A percentile compares a stretch with the other conserved stretches of the same genome.
phyloP scores from a whole-genome alignment of 2,113 vertebrate species.

The Brachyhypopomus occidentalis region DNA sequence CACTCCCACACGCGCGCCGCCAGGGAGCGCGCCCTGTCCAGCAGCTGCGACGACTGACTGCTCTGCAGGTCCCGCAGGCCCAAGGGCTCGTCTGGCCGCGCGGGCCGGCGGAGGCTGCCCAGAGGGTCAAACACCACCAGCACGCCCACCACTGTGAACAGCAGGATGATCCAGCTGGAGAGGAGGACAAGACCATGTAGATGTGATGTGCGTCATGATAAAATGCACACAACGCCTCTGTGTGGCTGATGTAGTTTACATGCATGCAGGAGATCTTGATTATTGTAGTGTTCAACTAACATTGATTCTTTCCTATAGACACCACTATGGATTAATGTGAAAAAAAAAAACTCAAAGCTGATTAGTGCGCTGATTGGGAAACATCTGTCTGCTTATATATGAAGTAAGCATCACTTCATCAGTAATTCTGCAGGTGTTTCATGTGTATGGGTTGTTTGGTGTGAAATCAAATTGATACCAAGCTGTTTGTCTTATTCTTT shows the following conservation, averaged over 20 bases:
- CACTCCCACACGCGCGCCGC: constrained; percentile 91
- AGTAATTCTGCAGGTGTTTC: neutral
- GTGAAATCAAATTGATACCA: neutral
- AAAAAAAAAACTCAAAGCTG: neutral
- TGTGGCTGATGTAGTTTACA: neutral
- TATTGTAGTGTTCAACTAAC: neutral
- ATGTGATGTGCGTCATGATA: neutral
- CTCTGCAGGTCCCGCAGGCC: constrained; percentile 78
- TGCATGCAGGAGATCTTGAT: too few relatives aligned
- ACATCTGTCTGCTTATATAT: neutral
- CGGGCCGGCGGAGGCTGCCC: constrained; percentile 73
- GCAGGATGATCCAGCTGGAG: constrained; percentile 89
- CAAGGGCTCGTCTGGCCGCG: constrained; percentile 31
- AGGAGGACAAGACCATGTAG: neutral
- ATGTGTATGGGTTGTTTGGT: neutral
- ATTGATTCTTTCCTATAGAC: neutral
- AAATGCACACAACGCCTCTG: neutral
- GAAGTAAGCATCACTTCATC: neutral
- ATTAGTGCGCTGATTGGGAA: neutral
- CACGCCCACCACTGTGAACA: constrained; percentile 80
- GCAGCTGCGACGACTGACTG: constrained; percentile 81
- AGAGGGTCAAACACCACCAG: constrained; percentile 91
- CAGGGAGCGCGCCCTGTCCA: constrained; percentile 81
- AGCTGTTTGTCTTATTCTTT: neutral
- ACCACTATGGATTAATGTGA: neutral